Base-by-base conservation (phyloP, 1,140 invertebrate genomes). In the Melanaphis sacchari region DNA sequence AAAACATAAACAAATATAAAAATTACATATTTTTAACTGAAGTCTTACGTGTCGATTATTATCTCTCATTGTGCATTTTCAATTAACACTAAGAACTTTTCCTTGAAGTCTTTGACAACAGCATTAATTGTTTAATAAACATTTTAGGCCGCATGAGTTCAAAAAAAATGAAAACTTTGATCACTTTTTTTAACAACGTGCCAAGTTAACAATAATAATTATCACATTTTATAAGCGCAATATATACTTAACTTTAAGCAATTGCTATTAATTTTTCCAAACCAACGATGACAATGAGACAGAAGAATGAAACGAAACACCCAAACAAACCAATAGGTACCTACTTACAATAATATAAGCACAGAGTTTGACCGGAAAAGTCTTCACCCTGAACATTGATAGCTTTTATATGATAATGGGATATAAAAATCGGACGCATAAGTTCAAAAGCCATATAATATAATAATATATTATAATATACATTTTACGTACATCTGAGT, bases 121-220 rank as follows among this genome's bases (percentile, higher is more conserved):
- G 15, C 26, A 85, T 21, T 43, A 31, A 26, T 43, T 26, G 31
- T 43, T 43, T 85, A 40, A 31, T 85, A 11, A 41, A 85, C 43
- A 85, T 43, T 43, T 85, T n/a, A 5, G 24, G 26, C 41, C 5
- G 40, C 11, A 38, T 3, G 11, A 85, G 9, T 46, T 40, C 15
- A 43, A 85, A 38, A 85, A 38, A 84, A 85, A 85, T 43, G 84
- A 85, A 85, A 85, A 85, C 84, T 85, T 85, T 85, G 15, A 18
- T 43, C 84, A 24, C 84, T 85, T 85, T 85, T 85, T 31, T 31
- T 26, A 85, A 85, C 84, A 85, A 85, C n/a, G 41, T 43, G 84
- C 84, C 41, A 3, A 43, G 84, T 85, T 31, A 43, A 85, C 38
- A 31, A 31, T 85, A 43, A 85, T 85, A 85, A 85, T 85, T 85